A percentile compares a stretch with the other conserved stretches of the same genome.
phyloP scores from a whole-genome alignment of 2,888 invertebrate species.

The Acrocera orbiculus region DNA sequence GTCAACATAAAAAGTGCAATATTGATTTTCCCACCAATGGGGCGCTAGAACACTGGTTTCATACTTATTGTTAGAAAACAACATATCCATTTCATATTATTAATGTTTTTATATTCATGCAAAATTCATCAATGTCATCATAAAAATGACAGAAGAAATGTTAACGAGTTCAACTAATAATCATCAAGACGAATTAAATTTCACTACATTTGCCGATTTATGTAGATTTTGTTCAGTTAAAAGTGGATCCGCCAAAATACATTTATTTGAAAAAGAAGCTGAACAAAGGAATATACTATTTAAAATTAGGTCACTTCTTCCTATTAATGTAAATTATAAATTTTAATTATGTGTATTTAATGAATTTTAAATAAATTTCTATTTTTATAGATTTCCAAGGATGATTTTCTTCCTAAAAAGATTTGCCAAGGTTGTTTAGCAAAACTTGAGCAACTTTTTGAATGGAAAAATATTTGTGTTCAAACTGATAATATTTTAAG shows the following conservation, averaged over 20 bases:
- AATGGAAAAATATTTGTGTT: conserved; percentile 48
- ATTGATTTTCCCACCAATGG: too few species aligned
- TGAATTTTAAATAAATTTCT: conserved; percentile 4
- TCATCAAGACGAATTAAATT: conserved; percentile 39
- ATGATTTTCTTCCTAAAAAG: conserved; percentile 52
- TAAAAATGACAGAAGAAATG: conserved; percentile 19
- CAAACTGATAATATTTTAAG: conserved; percentile 47
- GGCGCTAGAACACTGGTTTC: too few species aligned
- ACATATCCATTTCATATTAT: too few species aligned
- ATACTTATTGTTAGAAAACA: too few species aligned
- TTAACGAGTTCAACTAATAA: conserved; percentile 19
- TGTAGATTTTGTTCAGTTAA: conserved; percentile 53
- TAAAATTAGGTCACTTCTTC: conserved; percentile 49
- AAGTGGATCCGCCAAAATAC: conserved; percentile 47
- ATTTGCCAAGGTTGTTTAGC: conserved; percentile 51
- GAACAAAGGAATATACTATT: conserved; percentile 52
- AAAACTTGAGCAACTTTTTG: conserved; percentile 48
- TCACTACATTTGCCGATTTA: conserved; percentile 47
- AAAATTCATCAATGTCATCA: too few species aligned
- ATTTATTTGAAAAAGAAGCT: conserved; percentile 53
- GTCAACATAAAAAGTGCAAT: too few species aligned
- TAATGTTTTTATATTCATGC: too few species aligned
- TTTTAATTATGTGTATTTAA: conserved; percentile 1
- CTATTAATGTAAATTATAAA: conserved; percentile 39
- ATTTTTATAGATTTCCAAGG: conserved; percentile 43